Evolutionary conservation across 2,797 vertebrate genomes (phyloP).

Genomic region (Phrynocephalus guinanensis): DNA sequence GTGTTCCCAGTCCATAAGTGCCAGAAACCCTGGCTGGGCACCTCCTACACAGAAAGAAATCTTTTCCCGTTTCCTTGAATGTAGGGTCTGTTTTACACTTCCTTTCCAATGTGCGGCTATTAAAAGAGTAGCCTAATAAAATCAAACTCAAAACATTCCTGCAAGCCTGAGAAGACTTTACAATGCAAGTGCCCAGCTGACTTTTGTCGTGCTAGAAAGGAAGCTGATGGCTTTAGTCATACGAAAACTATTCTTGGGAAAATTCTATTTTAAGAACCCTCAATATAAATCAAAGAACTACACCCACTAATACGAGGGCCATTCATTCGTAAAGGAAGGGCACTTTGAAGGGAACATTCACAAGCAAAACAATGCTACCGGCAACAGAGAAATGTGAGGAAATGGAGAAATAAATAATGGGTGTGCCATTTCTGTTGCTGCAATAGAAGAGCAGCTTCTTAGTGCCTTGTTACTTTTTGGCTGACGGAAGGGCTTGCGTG

Average conservation of each 20-base stretch:
- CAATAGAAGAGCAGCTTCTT: background rate
- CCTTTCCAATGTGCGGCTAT: background rate
- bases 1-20: too few species aligned
- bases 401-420: slow-evolving; percentile 64
- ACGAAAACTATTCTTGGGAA: slow-evolving; percentile 59
- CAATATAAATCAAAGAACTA: slow-evolving; percentile 64
- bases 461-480: background rate
- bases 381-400: slow-evolving; percentile 61
- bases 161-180: background rate
- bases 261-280: slow-evolving; percentile 57
- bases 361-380: slow-evolving; percentile 66
- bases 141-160: background rate
- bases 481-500: slow-evolving; percentile 29
- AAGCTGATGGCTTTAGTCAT: slow-evolving; percentile 38
- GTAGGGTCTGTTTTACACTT: background rate
- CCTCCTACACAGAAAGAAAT: too few species aligned
- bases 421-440: slow-evolving; percentile 55
- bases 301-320: slow-evolving; percentile 61
- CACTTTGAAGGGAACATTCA: slow-evolving; percentile 55
- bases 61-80: background rate
- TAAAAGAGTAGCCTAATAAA: background rate
- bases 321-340: slow-evolving; percentile 69
- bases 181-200: background rate
- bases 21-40: too few species aligned
- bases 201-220: slow-evolving; percentile 54